Conservation (phyloP, 1,140 invertebrate species). For the Bicyclus anynana region DNA sequence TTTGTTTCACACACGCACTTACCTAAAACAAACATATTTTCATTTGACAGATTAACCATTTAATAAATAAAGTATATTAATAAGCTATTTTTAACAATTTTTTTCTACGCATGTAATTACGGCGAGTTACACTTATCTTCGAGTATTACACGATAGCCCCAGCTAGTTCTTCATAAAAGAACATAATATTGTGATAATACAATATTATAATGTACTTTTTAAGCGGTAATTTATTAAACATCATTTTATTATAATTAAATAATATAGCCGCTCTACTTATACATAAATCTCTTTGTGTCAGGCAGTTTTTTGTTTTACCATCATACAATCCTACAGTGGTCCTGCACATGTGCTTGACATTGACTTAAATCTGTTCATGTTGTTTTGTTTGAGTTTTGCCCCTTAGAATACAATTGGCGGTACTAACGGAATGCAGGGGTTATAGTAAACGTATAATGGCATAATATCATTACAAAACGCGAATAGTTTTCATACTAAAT, state of each 20-base stretch:
- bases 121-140: too few relatives aligned
- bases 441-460: background rate
- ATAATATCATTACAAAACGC: background rate
- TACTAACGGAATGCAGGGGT: constrained; percentile 9
- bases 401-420: constrained; percentile 4
- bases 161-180: too few relatives aligned
- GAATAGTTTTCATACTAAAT: too few relatives aligned
- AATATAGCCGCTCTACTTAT: background rate
- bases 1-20: too few relatives aligned
- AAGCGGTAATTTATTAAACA: background rate
- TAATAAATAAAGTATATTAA: too few relatives aligned
- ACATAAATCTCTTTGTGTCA: background rate
- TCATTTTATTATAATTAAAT: background rate
- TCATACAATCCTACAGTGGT: background rate
- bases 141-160: too few relatives aligned
- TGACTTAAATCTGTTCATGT: constrained; percentile 21
- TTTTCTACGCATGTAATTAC: too few relatives aligned
- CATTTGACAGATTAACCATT: too few relatives aligned
- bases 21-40: too few relatives aligned
- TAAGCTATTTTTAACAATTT: too few relatives aligned
- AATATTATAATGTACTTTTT: too few relatives aligned
- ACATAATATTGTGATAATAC: too few relatives aligned
- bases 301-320: background rate
- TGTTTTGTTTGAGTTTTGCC: constrained; percentile 18
- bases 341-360: constrained; percentile 21